Base-by-base conservation (phyloP, 2,113 vertebrate species). In the Cacatua alba region DNA sequence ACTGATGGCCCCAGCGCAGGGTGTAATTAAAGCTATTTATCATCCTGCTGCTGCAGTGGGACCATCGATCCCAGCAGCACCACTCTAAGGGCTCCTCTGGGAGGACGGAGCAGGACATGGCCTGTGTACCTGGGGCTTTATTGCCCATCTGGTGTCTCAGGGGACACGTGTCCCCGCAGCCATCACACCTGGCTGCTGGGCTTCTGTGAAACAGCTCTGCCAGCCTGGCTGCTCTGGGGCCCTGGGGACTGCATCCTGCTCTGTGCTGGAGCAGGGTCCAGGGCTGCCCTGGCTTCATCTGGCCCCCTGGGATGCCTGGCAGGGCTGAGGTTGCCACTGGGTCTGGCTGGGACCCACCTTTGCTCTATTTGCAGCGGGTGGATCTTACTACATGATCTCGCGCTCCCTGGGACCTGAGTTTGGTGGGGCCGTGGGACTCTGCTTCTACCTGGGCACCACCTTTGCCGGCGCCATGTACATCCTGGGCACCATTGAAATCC, bases 331-430 rank as follows among this genome's bases (percentile, higher is more conserved):
- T 8, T 88, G n/a, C 71, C 6, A 1, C 64, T 31, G 20, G 35
- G 35, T 72, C 41, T 59, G 37, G 3, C 31, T 20, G 26, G 59
- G 25, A 72, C n/a, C 21, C 35, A 88, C 9, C 26, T 26, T 35
- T 63, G 3, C 4, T 97, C 69, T 98, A 37, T 91, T 78, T 80
- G 43, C 96, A 99, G 99, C 99, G 72, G 99, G 99, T 12, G 99
- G 99, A 55, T 98, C 99, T 82, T 99, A 99, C 98, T 99, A 99
- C 98, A 99, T 99, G 99, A 99, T 99, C 94, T 99, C 99, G 6
- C 99, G 99, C 72, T 99, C 99, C 4, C 97, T 99, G 96, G 99
- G 99, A 79, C 99, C 99, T 0, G 99, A 99, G 97, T 99, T 99
- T 67, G 99, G 99, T 52, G 99, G 99, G 17, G 99, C 99, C 0